A percentile compares a stretch with the other conserved stretches of the same genome.
Conservation (phyloP, 2,888 invertebrate species). For the Cancer borealis region DNA sequence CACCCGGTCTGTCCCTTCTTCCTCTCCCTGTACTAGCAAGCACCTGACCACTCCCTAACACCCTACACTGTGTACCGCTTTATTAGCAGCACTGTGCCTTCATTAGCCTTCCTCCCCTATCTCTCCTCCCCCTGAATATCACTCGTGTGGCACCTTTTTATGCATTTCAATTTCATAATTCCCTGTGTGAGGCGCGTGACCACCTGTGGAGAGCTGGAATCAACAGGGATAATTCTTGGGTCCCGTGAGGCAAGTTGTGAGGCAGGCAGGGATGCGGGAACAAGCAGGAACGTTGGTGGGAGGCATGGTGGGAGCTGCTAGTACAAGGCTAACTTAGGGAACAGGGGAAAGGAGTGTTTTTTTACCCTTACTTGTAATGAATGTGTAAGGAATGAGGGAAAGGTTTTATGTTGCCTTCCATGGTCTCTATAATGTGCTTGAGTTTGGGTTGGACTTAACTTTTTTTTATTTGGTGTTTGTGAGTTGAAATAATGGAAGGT, state of each 20-base stretch:
- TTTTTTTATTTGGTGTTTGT: neutral
- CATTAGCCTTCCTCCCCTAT: conserved; percentile 4
- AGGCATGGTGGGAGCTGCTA: neutral
- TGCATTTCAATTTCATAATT: conserved; percentile 25
- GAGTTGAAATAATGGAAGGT: neutral
- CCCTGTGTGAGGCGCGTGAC: neutral
- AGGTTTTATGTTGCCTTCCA: neutral
- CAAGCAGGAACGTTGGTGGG: neutral
- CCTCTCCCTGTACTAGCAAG: neutral
- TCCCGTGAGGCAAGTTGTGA: conserved; percentile 15
- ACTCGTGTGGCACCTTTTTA: conserved; percentile 8
- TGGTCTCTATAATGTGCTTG: neutral
- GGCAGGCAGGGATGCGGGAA: neutral
- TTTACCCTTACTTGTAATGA: neutral
- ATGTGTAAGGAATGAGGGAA: neutral
- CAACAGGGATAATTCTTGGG: conserved; percentile 5
- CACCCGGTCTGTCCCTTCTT: neutral
- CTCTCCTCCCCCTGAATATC: neutral
- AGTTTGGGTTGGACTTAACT: neutral
- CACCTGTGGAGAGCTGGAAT: neutral
- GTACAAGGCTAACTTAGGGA: neutral
- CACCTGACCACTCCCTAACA: neutral
- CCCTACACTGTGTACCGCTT: neutral
- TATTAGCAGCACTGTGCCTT: neutral
- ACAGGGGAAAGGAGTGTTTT: neutral